Conservation (phyloP, 2,888 invertebrate species). For the Apocheima hispidaria region DNA sequence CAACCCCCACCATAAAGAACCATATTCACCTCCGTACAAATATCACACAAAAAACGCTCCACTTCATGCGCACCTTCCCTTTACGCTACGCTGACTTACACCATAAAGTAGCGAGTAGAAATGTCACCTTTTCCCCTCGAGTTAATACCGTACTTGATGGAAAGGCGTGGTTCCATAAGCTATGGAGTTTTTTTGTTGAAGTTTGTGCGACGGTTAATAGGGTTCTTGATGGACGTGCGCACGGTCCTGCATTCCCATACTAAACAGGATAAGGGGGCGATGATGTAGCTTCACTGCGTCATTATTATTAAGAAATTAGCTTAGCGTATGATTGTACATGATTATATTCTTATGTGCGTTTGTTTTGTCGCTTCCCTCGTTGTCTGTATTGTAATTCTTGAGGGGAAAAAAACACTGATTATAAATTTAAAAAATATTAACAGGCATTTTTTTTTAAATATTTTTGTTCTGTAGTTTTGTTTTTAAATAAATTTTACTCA, state of each 20-base stretch:
- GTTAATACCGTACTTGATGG: conserved; percentile 63
- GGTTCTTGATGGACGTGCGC: conserved; percentile 65
- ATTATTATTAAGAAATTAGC: too few species aligned
- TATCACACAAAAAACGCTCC: conserved; percentile 50
- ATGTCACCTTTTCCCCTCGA: conserved; percentile 43
- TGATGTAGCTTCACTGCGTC: conserved; percentile 72
- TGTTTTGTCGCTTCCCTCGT: too few species aligned
- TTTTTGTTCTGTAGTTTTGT: too few species aligned
- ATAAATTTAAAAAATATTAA: too few species aligned
- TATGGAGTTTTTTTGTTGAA: conserved; percentile 52
- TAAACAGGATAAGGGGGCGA: conserved; percentile 69
- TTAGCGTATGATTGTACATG: too few species aligned
- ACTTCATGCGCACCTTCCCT: conserved; percentile 56
- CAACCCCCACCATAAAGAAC: conserved; percentile 73
- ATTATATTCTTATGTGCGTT: not conserved
- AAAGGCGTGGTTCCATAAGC: conserved; percentile 63
- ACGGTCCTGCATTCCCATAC: conserved; percentile 78
- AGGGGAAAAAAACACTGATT: too few species aligned
- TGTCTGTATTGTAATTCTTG: too few species aligned
- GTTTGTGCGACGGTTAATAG: conserved; percentile 45
- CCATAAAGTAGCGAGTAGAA: conserved; percentile 58
- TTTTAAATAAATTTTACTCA: too few species aligned
- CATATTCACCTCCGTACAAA: conserved; percentile 55
- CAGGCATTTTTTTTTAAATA: too few species aligned
- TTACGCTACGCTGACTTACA: conserved; percentile 50